phyloP scores from a whole-genome alignment of 2,888 invertebrate genomes.

The Protonemura montana region DNA sequence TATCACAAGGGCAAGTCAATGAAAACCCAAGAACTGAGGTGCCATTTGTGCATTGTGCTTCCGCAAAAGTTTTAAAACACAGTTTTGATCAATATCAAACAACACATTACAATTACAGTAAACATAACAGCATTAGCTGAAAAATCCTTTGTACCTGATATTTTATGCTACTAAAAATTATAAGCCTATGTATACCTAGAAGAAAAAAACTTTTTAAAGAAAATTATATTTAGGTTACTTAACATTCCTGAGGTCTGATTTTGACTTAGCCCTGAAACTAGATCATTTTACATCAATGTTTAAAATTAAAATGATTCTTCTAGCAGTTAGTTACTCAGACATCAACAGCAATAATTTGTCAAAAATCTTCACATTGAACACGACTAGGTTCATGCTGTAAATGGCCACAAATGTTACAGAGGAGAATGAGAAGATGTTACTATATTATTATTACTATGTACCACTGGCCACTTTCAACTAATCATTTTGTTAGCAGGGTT shows the following conservation, averaged over 20 bases:
- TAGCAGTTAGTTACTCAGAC: too few species aligned
- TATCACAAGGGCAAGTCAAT: conserved; percentile 28
- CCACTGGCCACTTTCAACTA: too few species aligned
- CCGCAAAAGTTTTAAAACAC: neutral
- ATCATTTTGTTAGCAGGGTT: too few species aligned
- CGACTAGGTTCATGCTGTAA: neutral
- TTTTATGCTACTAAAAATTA: too few species aligned
- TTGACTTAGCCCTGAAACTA: neutral
- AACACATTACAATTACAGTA: neutral
- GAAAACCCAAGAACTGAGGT: conserved; percentile 7
- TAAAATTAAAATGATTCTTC: too few species aligned
- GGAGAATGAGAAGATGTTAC: too few species aligned
- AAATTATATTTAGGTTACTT: neutral
- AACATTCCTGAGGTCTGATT: neutral
- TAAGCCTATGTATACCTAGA: too few species aligned
- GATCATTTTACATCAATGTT: neutral
- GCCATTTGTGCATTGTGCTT: neutral
- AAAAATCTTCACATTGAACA: neutral
- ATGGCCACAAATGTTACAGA: too few species aligned
- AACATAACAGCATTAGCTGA: neutral
- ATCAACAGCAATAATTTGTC: neutral
- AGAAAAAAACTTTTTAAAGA: neutral
- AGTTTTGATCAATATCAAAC: neutral
- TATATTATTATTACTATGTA: too few species aligned
- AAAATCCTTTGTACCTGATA: neutral